Conservation (phyloP, 1,140 invertebrate species). For the Sycophila sp. region DNA sequence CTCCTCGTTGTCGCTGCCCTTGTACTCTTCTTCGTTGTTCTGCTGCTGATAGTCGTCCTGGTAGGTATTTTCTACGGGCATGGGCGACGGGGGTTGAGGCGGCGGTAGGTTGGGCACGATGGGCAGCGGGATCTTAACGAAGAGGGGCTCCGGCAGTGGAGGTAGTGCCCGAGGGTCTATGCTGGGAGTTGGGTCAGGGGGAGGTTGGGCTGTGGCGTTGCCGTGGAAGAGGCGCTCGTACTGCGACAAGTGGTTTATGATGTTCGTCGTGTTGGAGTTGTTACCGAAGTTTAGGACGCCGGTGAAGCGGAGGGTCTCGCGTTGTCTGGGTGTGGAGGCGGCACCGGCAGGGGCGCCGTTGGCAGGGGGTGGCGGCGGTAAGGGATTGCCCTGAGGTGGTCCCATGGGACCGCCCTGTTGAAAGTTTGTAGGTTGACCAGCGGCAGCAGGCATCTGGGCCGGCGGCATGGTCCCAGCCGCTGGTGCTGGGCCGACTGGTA, state of each 20-base stretch:
- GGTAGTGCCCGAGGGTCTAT: conserved; percentile 12
- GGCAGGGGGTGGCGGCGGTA: not conserved
- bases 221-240: conserved; percentile 61
- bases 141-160: conserved; percentile 34
- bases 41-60: not conserved
- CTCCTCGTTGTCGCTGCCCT: not conserved
- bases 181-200: not conserved
- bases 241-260: conserved; percentile 54
- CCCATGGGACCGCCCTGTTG: not conserved
- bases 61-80: not conserved
- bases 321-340: conserved; percentile 38
- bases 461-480: conserved; percentile 30
- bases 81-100: conserved; percentile 27
- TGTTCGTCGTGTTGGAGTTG: conserved; percentile 45
- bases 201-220: not conserved
- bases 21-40: not conserved
- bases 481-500: conserved; percentile 48
- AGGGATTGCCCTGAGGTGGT: conserved; percentile 1
- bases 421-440: not conserved
- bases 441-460: conserved; percentile 26
- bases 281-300: conserved; percentile 63
- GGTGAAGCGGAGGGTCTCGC: conserved; percentile 59
- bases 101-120: conserved; percentile 33
- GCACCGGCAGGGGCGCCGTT: not conserved
- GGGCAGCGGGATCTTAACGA: conserved; percentile 47